Percentiles rank a stretch among this genome's conserved stretches.
These are phyloP conservation scores for Cryptocheilus praepositus DNA, from an alignment of 2,888 invertebrate genomes.

Conservation along the genomic window DNA sequence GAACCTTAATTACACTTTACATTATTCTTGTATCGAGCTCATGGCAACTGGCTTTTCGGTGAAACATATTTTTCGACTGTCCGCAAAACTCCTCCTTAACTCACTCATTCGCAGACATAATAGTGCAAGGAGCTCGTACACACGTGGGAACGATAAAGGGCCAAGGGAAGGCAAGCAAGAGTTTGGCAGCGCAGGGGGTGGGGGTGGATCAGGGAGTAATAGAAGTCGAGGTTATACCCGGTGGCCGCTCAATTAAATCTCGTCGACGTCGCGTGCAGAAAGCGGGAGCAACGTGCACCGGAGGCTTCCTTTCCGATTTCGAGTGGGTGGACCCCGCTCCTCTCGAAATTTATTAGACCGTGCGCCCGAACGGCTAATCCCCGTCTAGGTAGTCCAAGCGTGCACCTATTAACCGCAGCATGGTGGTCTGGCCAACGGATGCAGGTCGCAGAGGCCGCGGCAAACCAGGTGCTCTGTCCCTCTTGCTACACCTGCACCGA, in stretches of 20 bases:
- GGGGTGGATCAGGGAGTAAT: slow-evolving; percentile 33
- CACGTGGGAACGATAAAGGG: slow-evolving; percentile 18
- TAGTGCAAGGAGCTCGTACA: slow-evolving; percentile 7
- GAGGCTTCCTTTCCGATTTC: slow-evolving; percentile 61
- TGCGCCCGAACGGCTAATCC: slow-evolving; percentile 57
- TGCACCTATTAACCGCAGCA: slow-evolving; percentile 51
- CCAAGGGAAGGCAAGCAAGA: slow-evolving; percentile 7
- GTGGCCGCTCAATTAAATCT: slow-evolving; percentile 58
- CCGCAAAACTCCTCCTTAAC: too few species aligned
- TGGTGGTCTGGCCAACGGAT: slow-evolving; percentile 7
- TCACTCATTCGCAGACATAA: too few species aligned
- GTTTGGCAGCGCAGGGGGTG: slow-evolving; percentile 27
- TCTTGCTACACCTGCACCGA: too few species aligned
- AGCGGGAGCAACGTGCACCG: slow-evolving; percentile 53
- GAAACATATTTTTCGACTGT: too few species aligned
- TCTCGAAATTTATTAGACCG: slow-evolving; percentile 58
- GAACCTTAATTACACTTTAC: too few species aligned
- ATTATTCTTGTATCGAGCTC: too few species aligned
- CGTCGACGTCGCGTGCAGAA: slow-evolving; percentile 61
- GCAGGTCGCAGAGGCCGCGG: slow-evolving; percentile 5
- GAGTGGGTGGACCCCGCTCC: slow-evolving; percentile 54
- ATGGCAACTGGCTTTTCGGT: too few species aligned
- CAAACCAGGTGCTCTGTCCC: too few species aligned
- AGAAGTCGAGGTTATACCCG: slow-evolving; percentile 43
- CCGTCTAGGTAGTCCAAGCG: slow-evolving; percentile 39